Base-by-base conservation (phyloP, 2,113 vertebrate genomes). In the Colaptes auratus region DNA sequence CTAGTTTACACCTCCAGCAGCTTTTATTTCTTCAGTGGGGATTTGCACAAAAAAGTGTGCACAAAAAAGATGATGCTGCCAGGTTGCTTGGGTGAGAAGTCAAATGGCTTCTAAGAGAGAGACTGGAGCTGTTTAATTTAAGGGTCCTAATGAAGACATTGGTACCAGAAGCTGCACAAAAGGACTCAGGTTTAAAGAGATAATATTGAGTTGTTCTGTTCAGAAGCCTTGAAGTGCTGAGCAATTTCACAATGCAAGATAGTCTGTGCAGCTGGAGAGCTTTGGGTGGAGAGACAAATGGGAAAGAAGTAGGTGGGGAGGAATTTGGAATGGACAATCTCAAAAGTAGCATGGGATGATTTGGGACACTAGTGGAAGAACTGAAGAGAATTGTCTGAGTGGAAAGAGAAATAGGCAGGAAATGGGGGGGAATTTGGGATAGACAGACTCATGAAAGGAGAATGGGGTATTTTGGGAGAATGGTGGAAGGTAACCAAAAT, bases 1-100 rank as follows among this genome's bases (percentile, higher is more conserved):
- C 72, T 56, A 11, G 56, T 82, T 96, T 93, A 83, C 90, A 94
- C 91, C 92, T 89, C 84, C 78, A 28, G 59, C 3, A 2, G 58
- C 39, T 93, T 61, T 86, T 86, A 78, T 95, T 96, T 77, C 91
- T 96, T 96, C 4, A 4, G 79, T 19, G 20, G 39, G 86, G 95
- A 79, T 88, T 96, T 58, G 7, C 81, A 84, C 91, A 36, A 76
- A 60, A 96, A 88, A 66, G 56, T 66, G 79, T n/a, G n/a, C n/a
- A n/a, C n/a, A n/a, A n/a, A n/a, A n/a, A n/a, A n/a, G n/a, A 71
- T 59, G 75, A 31, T 58, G 77, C 56, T 65, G 76, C 82, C 93
- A 59, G n/a, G 82, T 70, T 20, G 5, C 79, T 82, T 85, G 91
- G 86, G 70, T n/a, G 77, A 89, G 93, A 92, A 90, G 89, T 95